These are phyloP conservation scores for Cistogaster globosa DNA, from an alignment of 2,888 invertebrate genomes.

Conservation along the genomic window DNA sequence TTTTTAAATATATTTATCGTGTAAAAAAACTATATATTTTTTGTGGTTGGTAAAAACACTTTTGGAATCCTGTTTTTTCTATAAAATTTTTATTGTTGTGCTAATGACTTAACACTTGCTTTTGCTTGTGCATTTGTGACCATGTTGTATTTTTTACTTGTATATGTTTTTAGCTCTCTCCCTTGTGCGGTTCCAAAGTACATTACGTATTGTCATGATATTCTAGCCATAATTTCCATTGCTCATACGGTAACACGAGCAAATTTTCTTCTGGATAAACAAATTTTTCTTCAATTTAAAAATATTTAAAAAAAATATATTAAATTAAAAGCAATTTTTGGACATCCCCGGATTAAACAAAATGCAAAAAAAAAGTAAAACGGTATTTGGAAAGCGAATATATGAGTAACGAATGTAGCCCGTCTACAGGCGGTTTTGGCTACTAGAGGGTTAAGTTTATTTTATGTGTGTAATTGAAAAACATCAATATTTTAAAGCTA, in stretches of 20 bases:
- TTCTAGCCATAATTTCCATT: constrained; percentile 17
- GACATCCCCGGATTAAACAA: no score
- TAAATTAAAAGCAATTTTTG: no score
- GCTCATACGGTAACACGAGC: constrained; percentile 46
- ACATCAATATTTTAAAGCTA: constrained; percentile 62
- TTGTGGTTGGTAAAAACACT: background rate
- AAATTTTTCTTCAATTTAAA: no score
- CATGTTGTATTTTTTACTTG: background rate
- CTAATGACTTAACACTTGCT: constrained; percentile 62
- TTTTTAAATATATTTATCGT: constrained; percentile 8
- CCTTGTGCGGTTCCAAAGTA: constrained; percentile 52
- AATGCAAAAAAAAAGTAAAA: no score
- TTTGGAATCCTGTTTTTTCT: background rate
- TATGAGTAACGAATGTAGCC: no score
- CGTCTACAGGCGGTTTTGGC: no score
- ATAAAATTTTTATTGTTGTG: constrained; percentile 35
- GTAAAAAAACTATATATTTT: constrained; percentile 11
- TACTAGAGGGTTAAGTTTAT: constrained; percentile 58
- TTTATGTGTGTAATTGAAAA: constrained; percentile 54
- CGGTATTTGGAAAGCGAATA: no score
- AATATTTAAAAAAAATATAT: no score
- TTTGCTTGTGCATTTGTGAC: background rate
- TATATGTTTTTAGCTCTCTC: no score
- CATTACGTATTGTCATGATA: constrained; percentile 48
- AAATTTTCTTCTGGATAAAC: no score